A percentile compares a stretch with the other conserved stretches of the same genome.
phyloP scores from a whole-genome alignment of 2,888 invertebrate species.

The Metacarcinus magister region DNA sequence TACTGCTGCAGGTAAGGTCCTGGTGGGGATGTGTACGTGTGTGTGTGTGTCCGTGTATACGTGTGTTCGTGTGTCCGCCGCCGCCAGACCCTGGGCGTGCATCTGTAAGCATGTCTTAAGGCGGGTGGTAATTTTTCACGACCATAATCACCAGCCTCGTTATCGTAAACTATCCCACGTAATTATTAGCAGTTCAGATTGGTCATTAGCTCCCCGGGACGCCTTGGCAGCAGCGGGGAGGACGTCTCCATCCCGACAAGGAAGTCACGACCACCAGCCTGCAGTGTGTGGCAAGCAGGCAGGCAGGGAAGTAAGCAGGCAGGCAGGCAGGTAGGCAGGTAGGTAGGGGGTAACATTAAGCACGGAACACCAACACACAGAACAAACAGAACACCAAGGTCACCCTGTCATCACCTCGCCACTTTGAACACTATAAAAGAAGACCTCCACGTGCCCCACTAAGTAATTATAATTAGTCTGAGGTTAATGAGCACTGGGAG shows the following conservation, averaged over 20 bases:
- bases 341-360: too few relatives aligned
- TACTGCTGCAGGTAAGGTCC: not conserved
- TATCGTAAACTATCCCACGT: constrained; percentile 65
- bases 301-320: not conserved
- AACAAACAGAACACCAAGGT: not conserved
- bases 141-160: constrained; percentile 59
- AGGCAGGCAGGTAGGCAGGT: not conserved
- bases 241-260: constrained; percentile 60
- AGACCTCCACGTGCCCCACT: not conserved
- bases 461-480: constrained; percentile 38
- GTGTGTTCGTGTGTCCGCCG: not conserved
- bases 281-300: not conserved
- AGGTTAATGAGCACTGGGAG: not conserved
- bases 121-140: constrained; percentile 56
- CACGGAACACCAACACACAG: too few relatives aligned
- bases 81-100: not conserved
- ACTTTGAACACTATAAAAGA: not conserved
- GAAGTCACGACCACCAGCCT: not conserved
- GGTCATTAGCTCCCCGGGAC: constrained; percentile 51
- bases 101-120: constrained; percentile 1
- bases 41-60: too few relatives aligned
- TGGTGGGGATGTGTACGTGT: not conserved
- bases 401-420: not conserved
- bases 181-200: constrained; percentile 58
- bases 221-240: not conserved